These are phyloP conservation scores for Orchesella cincta DNA, from an alignment of 1,140 invertebrate genomes.

Conservation along the genomic window DNA sequence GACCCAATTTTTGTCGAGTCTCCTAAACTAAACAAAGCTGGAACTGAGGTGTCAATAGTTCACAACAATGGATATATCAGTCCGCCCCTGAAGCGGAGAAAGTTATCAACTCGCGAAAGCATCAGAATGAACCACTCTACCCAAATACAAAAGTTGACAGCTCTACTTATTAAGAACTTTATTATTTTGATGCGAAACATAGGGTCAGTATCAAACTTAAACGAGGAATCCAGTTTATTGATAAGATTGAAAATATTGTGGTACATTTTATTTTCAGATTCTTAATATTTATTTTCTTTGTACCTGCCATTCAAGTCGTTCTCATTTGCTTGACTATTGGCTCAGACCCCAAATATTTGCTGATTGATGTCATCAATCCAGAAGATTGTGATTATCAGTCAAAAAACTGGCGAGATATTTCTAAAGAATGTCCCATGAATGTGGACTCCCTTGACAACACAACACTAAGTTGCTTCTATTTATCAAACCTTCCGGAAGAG, in stretches of 20 bases:
- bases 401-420: slow-evolving; percentile 46
- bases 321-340: slow-evolving; percentile 81
- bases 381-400: slow-evolving; percentile 62
- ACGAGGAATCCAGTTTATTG: no score
- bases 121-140: slow-evolving; percentile 52
- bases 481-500: slow-evolving; percentile 59
- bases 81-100: not conserved
- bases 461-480: slow-evolving; percentile 62
- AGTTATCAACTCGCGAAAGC: slow-evolving; percentile 50
- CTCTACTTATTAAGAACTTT: slow-evolving; percentile 66
- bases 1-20: not conserved
- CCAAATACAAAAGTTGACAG: slow-evolving; percentile 53
- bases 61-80: no score
- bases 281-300: slow-evolving; percentile 72
- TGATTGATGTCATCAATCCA: slow-evolving; percentile 74
- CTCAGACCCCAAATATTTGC: slow-evolving; percentile 70
- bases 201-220: no score
- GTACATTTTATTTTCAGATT: no score
- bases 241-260: no score
- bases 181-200: slow-evolving; percentile 67
- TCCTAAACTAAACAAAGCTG: no score
- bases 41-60: no score
- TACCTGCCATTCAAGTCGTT: slow-evolving; percentile 77
- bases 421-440: slow-evolving; percentile 55
- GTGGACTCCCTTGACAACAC: slow-evolving; percentile 51